Percentiles rank a stretch among this genome's conserved stretches.
Evolutionary conservation across 2,797 vertebrate species (phyloP).

Genomic region (Sebastes vulpes): DNA sequence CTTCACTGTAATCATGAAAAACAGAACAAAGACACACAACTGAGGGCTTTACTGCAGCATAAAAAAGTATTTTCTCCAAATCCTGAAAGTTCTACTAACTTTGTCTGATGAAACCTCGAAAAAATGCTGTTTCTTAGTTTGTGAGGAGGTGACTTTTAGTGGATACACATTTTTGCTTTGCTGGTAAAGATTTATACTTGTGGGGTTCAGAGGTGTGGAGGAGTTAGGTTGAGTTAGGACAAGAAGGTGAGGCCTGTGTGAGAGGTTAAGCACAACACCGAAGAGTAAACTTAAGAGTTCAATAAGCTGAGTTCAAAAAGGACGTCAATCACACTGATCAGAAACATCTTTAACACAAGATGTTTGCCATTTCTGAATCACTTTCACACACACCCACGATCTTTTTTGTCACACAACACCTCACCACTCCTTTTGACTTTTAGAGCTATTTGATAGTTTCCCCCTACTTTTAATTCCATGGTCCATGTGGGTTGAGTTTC

Average conservation of each 20-base stretch:
- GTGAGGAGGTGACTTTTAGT: conserved; percentile 7
- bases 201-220: conserved; percentile 53
- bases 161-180: conserved; percentile 24
- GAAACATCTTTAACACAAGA: conserved; percentile 49
- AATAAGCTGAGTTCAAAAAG: conserved; percentile 31
- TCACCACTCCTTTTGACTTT: background rate
- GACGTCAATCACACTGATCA: conserved; percentile 57
- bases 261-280: conserved; percentile 59
- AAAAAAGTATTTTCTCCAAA: conserved; percentile 14
- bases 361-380: conserved; percentile 13
- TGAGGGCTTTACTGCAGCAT: background rate
- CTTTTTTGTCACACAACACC: background rate
- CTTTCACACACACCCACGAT: background rate
- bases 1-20: conserved; percentile 50
- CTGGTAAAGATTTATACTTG: conserved; percentile 49
- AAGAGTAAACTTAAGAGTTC: conserved; percentile 52
- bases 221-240: conserved; percentile 55
- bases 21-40: conserved; percentile 28
- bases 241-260: conserved; percentile 49
- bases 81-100: conserved; percentile 12
- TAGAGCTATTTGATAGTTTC: conserved; percentile 46
- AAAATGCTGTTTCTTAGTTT: conserved; percentile 1
- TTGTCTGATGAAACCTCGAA: conserved; percentile 11
- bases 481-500: conserved; percentile 70
- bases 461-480: conserved; percentile 32